Evolutionary conservation across 2,113 vertebrate species (phyloP).

Genomic region (Lota lota): DNA sequence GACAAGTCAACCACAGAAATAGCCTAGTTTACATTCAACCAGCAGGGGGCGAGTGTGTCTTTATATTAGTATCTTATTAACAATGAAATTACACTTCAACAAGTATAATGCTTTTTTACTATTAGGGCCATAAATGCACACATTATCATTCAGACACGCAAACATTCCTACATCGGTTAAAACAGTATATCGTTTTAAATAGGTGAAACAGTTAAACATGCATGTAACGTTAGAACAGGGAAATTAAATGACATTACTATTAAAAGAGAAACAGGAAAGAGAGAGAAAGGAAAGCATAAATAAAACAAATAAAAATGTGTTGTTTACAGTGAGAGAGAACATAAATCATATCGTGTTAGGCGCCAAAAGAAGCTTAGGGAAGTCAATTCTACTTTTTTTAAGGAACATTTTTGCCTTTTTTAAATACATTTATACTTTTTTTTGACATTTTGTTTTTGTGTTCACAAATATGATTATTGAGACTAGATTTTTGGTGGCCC

Average conservation of each 20-base stretch:
- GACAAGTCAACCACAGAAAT: conserved; percentile 2
- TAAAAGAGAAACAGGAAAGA: conserved; percentile 5
- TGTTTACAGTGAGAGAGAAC: background rate
- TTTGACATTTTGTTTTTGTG: conserved; percentile 69
- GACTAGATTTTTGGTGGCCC: conserved; percentile 71
- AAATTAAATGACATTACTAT: background rate
- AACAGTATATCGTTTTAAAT: conserved; percentile 4
- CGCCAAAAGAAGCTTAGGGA: conserved; percentile 13
- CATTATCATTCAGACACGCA: conserved; percentile 18
- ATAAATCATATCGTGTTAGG: background rate
- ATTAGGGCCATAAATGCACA: conserved; percentile 5
- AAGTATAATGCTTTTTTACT: too few relatives aligned
- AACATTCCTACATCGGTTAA: conserved; percentile 30
- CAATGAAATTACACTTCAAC: conserved; percentile 29
- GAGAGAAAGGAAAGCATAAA: background rate
- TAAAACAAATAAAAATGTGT: background rate
- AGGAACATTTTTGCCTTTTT: conserved; percentile 57
- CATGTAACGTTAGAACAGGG: conserved; percentile 5
- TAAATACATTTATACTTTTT: conserved; percentile 48
- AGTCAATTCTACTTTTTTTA: conserved; percentile 70
- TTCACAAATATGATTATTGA: conserved; percentile 71
- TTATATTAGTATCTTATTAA: conserved; percentile 20
- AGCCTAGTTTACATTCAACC: background rate
- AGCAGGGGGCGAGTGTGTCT: background rate
- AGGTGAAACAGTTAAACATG: background rate